phyloP scores from a whole-genome alignment of 2,113 vertebrate genomes.

The Oncorhynchus masou region DNA sequence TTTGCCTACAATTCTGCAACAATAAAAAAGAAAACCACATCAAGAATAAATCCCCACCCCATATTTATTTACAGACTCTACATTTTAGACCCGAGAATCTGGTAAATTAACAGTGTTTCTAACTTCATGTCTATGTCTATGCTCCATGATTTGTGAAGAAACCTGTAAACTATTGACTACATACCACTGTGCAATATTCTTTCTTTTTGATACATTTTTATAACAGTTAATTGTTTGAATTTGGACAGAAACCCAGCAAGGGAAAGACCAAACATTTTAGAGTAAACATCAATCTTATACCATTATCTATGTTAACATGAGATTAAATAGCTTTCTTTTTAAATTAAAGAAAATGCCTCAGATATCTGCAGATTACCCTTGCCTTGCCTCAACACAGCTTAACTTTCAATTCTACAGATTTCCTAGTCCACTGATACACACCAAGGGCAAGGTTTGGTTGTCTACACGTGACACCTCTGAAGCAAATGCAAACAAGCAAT shows the following conservation, averaged over 20 bases:
- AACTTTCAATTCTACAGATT: background rate
- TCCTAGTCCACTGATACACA: background rate
- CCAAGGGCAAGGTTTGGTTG: background rate
- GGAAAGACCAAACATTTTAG: constrained; percentile 35
- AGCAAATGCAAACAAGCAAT: background rate
- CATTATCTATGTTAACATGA: background rate
- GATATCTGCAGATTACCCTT: too few relatives aligned
- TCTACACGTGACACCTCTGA: background rate
- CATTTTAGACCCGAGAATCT: too few relatives aligned
- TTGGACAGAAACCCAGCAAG: background rate
- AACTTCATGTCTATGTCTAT: too few relatives aligned
- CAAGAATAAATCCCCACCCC: constrained; percentile 23
- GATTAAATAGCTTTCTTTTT: background rate
- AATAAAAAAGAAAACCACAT: background rate
- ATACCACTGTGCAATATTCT: constrained; percentile 46
- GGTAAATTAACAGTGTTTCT: too few relatives aligned
- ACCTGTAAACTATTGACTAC: constrained; percentile 32
- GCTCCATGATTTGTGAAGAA: background rate
- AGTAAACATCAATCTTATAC: constrained; percentile 45
- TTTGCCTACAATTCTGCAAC: background rate
- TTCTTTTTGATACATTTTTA: constrained; percentile 22
- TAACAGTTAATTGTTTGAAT: constrained; percentile 12
- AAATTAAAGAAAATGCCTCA: background rate
- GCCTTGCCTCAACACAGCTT: too few relatives aligned
- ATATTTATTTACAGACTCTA: constrained; percentile 7